These are phyloP conservation scores for Chymomyza caudatula DNA, from an alignment of 2,888 invertebrate species.

Conservation along the genomic window DNA sequence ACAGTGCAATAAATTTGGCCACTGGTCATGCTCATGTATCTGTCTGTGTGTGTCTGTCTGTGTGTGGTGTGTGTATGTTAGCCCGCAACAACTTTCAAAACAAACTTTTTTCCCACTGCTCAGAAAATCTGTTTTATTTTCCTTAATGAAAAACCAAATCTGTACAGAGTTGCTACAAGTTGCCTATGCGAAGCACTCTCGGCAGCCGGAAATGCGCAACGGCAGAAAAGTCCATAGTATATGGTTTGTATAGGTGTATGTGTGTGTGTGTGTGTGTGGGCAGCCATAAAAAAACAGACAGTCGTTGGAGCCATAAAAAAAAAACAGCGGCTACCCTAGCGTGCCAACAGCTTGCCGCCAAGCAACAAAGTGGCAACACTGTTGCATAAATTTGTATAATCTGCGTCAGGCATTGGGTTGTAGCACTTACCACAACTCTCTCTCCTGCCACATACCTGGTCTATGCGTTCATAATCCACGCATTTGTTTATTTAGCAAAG, in stretches of 20 bases:
- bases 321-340: slow-evolving; percentile 25
- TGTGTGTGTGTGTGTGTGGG: neutral
- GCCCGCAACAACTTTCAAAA: slow-evolving; percentile 25
- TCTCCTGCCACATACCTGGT: neutral
- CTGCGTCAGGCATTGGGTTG: slow-evolving; percentile 28
- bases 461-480: neutral
- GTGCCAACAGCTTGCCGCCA: neutral
- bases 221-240: slow-evolving; percentile 15
- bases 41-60: slow-evolving; percentile 7
- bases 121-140: neutral
- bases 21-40: neutral
- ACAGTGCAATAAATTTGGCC: slow-evolving; percentile 23
- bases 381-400: slow-evolving; percentile 71
- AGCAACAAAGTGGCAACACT: slow-evolving; percentile 54
- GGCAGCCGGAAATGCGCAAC: slow-evolving; percentile 52
- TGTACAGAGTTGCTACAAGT: neutral
- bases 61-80: slow-evolving; percentile 2
- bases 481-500: neutral
- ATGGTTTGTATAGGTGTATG: neutral
- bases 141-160: neutral
- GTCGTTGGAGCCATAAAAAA: slow-evolving; percentile 44
- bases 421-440: no score
- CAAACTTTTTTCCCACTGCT: slow-evolving; percentile 7
- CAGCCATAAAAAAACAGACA: slow-evolving; percentile 29
- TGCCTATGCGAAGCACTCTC: neutral